phyloP scores from a whole-genome alignment of 2,888 invertebrate genomes.

The Doris montereyensis region DNA sequence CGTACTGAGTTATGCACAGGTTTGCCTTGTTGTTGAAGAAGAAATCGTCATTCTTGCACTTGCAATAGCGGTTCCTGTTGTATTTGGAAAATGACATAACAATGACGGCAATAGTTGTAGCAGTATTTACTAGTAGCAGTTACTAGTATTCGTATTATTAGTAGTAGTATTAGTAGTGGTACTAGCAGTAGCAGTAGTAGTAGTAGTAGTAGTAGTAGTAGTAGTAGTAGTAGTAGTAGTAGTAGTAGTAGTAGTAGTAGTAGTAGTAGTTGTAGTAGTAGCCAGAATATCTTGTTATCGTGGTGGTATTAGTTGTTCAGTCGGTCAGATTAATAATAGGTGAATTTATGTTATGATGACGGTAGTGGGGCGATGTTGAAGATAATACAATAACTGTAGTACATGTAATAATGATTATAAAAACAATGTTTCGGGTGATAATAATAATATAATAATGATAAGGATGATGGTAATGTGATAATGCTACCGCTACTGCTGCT shows the following conservation, averaged over 20 bases:
- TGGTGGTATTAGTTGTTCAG: constrained; percentile 11
- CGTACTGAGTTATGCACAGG: constrained; percentile 28
- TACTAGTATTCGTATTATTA: no score
- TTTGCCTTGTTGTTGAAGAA: constrained; percentile 20
- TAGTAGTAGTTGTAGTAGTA: constrained; percentile 12
- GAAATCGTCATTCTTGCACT: no score
- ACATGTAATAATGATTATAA: no score
- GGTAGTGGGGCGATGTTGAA: no score
- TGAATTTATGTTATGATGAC: neutral
- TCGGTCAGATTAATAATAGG: neutral
- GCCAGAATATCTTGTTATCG: neutral
- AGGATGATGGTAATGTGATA: no score
- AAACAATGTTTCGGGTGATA: no score
- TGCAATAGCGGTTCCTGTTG: constrained; percentile 26
- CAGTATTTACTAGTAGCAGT: no score
- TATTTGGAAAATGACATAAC: neutral
- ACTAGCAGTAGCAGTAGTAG: neutral
- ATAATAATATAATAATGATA: no score
- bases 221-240: neutral
- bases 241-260: neutral
- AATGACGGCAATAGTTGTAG: neutral
- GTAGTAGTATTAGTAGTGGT: no score
- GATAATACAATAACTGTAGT: no score
- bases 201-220: neutral
- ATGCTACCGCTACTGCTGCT: no score